Evolutionary conservation across 2,113 vertebrate genomes (phyloP), one percentile per base, ranked within the genome.

Genomic region (Muntiacus muntjak): DNA sequence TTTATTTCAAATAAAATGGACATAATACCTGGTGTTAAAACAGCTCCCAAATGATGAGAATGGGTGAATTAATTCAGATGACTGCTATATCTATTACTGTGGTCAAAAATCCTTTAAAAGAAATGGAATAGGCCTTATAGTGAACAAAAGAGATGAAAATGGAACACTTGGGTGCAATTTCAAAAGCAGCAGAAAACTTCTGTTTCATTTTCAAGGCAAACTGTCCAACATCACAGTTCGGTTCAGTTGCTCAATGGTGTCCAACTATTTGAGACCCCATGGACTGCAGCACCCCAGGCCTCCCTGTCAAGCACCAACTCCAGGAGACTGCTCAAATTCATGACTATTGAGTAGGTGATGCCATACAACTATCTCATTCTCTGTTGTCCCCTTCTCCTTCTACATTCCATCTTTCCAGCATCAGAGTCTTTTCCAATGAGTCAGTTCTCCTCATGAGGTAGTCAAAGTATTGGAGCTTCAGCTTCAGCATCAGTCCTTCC

Each of bases 1-100:
- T 92, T 88, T 91, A 93, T 93, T 89, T 87, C 60, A 76, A 76
- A 87, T 83, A 84, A 96, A 89, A 57, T n/a, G 10, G 30, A 19
- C 16, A 33, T 45, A 87, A 52, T 83, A 43, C 2, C 9, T 57
- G 3, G 3, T 87, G 3, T 36, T n/a, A 67, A 67, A 67, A 10
- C 8, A 19, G 33, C 33, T 67, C 33, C 64, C 33, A 67, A 67
- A 36, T 36, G 64, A 21, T 67, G 17, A 8, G 33, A 67, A 19
- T 67, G 33, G 33, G 33, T n/a, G 8, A 36, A 36, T 36, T 67
- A 19, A 67, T 67, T 67, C 64, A 67, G 16, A 36, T 67, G 33
- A 36, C 33, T 1, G 3, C 33, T 67, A 9, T 67, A 67, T 67
- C 30, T 64, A 19, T 67, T 67, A n/a, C 8, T 67, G 33, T n/a